Percentiles rank a stretch among this genome's conserved stretches.
Evolutionary conservation across 2,797 vertebrate genomes (phyloP).

Genomic region (Melanotaenia maccullochi): DNA sequence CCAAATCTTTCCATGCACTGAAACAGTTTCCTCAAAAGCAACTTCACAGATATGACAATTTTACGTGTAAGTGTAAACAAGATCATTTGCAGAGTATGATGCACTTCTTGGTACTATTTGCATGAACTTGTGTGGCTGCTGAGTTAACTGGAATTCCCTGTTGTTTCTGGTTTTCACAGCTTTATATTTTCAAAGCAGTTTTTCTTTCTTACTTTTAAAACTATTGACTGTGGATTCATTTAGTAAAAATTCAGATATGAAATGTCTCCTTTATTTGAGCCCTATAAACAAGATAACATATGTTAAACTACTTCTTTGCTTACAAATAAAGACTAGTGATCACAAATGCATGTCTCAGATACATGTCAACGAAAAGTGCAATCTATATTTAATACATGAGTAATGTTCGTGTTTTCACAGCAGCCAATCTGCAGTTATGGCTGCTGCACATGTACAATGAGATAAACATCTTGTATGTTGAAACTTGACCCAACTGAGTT

Average conservation of each 20-base stretch:
- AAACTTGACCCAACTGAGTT: background rate
- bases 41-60: background rate
- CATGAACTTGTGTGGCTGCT: background rate
- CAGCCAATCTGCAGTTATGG: background rate
- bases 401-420: background rate
- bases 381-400: background rate
- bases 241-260: too few species aligned
- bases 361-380: background rate
- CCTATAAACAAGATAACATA: background rate
- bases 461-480: background rate
- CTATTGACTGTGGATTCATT: too few species aligned
- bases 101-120: background rate
- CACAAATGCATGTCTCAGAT: background rate
- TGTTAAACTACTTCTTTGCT: background rate
- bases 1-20: background rate
- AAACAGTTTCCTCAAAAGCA: too few species aligned
- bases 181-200: too few species aligned
- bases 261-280: background rate
- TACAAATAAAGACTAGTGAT: background rate
- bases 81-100: background rate
- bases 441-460: background rate
- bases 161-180: background rate
- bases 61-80: background rate
- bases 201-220: too few species aligned
- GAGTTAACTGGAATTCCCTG: background rate